Base-by-base conservation (phyloP, 2,888 invertebrate genomes). In the Acrocyrtus sp. region DNA sequence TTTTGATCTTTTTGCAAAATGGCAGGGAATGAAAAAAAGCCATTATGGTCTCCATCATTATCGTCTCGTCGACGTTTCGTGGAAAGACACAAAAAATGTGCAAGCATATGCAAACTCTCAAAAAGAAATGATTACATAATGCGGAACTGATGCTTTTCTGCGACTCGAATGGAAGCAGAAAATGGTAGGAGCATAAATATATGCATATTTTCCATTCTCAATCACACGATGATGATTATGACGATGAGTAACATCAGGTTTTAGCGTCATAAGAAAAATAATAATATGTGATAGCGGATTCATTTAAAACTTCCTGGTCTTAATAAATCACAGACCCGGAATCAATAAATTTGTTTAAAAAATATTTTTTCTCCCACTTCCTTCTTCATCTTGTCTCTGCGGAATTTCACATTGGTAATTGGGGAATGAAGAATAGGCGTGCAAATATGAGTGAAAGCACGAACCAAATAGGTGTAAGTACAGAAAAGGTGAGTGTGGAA, bases 121-220 rank as follows among this genome's bases (percentile, higher is more conserved):
- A 61, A 53, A 22, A 48, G 58, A 63, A 70, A 70, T 70, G 70
- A 63, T 70, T 70, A 70, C 70, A 63, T 70, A 70, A 70, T 57
- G 57, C 70, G 70, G 63, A 70, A 63, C 57, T 56, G 41, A 69
- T 54, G 34, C 34, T 54, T 56, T 39, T 29, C 10, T 61, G 17
- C 5, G 34, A 34, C n/a, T n/a, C n/a, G n/a, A n/a, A n/a, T n/a
- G n/a, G n/a, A 48, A 17, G n/a, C n/a, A n/a, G n/a, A n/a, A n/a
- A n/a, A n/a, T n/a, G n/a, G n/a, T n/a, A n/a, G n/a, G n/a, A n/a
- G 48, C 21, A 48, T 48, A n/a, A n/a, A n/a, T n/a, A 12, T 34
- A 34, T 34, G 34, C 5, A 34, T 34, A 34, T 34, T 34, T 34
- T 12, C 34, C 34, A 8, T 34, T 34, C 12, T 5, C 34, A 34